phyloP scores from a whole-genome alignment of 2,888 invertebrate species.

The Electrophaes corylata region DNA sequence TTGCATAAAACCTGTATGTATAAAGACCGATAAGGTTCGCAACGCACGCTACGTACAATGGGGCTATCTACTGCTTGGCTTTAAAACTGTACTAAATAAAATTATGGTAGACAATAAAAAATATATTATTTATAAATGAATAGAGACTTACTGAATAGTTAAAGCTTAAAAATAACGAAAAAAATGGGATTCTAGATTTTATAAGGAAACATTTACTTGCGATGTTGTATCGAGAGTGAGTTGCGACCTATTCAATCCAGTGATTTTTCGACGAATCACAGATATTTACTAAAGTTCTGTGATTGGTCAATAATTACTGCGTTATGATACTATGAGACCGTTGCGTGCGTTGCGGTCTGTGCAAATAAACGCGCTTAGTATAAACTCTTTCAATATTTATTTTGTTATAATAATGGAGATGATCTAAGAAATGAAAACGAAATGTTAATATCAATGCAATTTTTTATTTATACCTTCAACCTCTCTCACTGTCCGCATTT shows the following conservation, averaged over 20 bases:
- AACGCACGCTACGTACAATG: background rate
- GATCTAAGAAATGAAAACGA: constrained; percentile 61
- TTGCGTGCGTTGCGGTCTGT: constrained; percentile 14
- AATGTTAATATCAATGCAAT: constrained; percentile 72
- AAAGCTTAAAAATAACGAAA: background rate
- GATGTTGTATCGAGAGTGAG: background rate
- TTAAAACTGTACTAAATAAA: background rate
- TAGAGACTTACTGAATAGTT: background rate
- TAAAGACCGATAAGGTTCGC: background rate
- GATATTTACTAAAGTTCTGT: background rate
- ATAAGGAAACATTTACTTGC: background rate
- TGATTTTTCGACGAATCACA: background rate
- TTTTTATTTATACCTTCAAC: constrained; percentile 81
- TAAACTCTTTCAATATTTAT: constrained; percentile 65
- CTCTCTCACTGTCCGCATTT: constrained; percentile 71
- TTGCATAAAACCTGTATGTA: too few relatives aligned
- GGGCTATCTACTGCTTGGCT: background rate
- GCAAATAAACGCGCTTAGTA: constrained; percentile 13
- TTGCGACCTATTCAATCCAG: background rate
- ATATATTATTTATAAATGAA: background rate
- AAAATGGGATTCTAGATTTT: background rate
- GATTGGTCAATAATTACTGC: background rate
- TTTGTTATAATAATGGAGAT: constrained; percentile 44
- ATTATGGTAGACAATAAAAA: background rate
- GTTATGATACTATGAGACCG: background rate